Percentiles rank a stretch among this genome's conserved stretches.
These are phyloP conservation scores for Oenanthe melanoleuca DNA, from an alignment of 2,113 vertebrate species.

Conservation along the genomic window DNA sequence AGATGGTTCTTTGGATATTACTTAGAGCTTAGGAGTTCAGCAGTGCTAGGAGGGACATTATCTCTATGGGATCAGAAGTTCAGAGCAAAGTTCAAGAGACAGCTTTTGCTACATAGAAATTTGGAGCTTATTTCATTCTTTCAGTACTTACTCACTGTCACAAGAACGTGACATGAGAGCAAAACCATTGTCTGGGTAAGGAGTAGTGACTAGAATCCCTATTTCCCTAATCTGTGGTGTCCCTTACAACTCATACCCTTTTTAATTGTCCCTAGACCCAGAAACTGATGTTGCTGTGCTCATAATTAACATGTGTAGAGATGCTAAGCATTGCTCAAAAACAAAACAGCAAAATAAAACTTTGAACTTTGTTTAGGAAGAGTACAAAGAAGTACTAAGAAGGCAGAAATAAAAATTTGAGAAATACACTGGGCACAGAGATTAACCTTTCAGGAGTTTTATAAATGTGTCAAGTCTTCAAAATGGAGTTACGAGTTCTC, in stretches of 20 bases:
- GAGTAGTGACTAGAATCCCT: neutral
- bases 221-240: neutral
- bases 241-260: neutral
- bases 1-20: neutral
- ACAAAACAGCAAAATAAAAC: neutral
- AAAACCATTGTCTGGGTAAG: neutral
- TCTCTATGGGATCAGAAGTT: neutral
- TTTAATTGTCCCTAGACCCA: neutral
- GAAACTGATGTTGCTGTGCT: neutral
- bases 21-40: neutral
- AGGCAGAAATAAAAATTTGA: neutral
- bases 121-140: neutral
- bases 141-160: neutral
- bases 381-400: neutral
- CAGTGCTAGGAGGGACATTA: neutral
- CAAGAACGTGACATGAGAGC: neutral
- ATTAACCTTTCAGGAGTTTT: neutral
- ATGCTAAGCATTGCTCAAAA: neutral
- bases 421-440: neutral
- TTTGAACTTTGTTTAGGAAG: neutral
- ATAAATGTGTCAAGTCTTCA: neutral
- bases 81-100: neutral
- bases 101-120: slow-evolving; percentile 1
- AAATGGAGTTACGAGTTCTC: neutral
- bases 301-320: rapidly evolving